phyloP scores from a whole-genome alignment of 2,113 vertebrate genomes.

The Vulpes lagopus region DNA sequence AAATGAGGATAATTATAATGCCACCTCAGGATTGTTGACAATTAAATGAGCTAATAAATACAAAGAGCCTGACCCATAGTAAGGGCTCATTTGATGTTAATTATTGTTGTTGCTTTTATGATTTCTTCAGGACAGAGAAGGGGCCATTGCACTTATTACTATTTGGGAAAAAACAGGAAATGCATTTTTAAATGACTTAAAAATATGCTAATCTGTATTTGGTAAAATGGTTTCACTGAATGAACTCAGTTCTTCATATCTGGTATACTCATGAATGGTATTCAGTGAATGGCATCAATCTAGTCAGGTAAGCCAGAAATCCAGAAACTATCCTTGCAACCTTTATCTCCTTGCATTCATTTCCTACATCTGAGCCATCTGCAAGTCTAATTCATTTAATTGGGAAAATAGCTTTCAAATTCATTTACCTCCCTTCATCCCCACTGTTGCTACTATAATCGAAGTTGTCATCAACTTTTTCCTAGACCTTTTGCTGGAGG shows the following conservation, averaged over 20 bases:
- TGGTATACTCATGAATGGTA: background rate
- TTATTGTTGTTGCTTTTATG: background rate
- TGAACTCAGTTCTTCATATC: background rate
- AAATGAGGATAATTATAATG: background rate
- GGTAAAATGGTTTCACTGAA: slow-evolving; percentile 4
- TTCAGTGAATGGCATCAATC: background rate
- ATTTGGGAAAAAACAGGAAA: background rate
- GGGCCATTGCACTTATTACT: background rate
- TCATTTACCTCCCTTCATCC: background rate
- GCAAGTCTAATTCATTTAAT: background rate
- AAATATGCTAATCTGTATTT: background rate
- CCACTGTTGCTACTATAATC: background rate
- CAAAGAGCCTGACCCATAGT: background rate
- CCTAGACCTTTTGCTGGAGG: background rate
- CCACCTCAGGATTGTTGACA: background rate
- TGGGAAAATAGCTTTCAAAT: slow-evolving; percentile 1
- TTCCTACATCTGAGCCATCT: background rate
- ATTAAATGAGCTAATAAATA: background rate
- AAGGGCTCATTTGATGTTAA: background rate
- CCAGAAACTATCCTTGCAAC: background rate
- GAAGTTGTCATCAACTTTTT: background rate
- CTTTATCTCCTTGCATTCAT: background rate
- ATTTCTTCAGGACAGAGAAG: background rate
- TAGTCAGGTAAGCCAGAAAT: background rate
- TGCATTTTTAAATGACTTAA: background rate